A percentile compares a stretch with the other conserved stretches of the same genome.
phyloP scores from a whole-genome alignment of 2,797 vertebrate genomes.

The Lepus oiostolus region DNA sequence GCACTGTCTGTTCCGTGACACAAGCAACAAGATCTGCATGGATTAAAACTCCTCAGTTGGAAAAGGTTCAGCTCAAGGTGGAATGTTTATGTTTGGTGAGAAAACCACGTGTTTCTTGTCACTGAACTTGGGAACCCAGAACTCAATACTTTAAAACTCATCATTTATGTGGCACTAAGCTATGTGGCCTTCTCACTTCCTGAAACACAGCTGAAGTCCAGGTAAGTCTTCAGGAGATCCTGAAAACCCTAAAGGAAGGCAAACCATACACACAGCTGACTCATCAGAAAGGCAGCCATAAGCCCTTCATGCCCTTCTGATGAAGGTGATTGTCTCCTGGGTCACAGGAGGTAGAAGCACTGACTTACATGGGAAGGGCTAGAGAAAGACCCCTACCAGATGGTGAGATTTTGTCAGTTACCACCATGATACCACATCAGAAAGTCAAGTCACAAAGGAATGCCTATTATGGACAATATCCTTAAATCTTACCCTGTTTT shows the following conservation, averaged over 20 bases:
- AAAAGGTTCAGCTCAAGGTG: neutral
- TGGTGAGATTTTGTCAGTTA: neutral
- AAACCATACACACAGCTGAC: fast-evolving
- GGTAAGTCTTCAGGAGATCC: neutral
- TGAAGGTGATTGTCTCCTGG: neutral
- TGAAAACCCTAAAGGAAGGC: neutral
- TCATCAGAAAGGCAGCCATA: neutral
- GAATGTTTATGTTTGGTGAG: neutral
- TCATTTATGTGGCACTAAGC: neutral
- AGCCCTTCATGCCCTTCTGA: neutral
- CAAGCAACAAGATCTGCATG: neutral
- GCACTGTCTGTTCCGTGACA: fast-evolving
- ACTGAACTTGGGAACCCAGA: neutral
- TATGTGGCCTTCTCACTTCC: neutral
- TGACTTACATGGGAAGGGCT: neutral
- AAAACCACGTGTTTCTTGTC: neutral
- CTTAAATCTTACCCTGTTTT: neutral
- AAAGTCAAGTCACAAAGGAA: neutral
- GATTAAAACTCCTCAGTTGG: fast-evolving
- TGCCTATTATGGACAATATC: neutral
- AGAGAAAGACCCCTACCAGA: neutral
- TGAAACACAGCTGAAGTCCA: neutral
- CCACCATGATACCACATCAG: neutral
- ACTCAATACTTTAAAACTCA: neutral
- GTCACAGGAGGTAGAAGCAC: neutral